phyloP scores from a whole-genome alignment of 2,113 vertebrate genomes.

The Numida meleagris region DNA sequence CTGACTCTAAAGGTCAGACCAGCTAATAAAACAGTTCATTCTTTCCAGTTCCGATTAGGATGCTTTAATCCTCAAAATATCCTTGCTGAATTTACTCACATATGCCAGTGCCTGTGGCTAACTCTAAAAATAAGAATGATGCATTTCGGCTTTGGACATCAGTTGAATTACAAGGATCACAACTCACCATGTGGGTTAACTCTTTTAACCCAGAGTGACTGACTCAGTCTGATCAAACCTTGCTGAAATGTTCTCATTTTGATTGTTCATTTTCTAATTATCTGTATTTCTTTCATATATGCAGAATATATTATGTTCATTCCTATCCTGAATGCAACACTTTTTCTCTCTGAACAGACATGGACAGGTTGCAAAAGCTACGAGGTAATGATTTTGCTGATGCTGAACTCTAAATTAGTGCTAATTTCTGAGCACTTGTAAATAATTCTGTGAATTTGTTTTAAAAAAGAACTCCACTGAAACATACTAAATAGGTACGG shows the following conservation, averaged over 20 bases:
- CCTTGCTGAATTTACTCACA: background rate
- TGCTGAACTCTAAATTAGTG: background rate
- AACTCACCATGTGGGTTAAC: background rate
- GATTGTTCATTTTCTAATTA: background rate
- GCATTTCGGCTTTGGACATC: background rate
- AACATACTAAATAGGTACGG: background rate
- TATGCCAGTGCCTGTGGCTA: background rate
- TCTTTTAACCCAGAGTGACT: background rate
- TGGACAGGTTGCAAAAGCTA: background rate
- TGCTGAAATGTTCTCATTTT: background rate
- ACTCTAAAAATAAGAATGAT: conserved; percentile 11
- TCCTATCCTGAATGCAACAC: background rate
- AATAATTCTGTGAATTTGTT: background rate
- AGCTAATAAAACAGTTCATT: conserved; percentile 30
- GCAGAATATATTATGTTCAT: background rate
- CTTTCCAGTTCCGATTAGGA: background rate
- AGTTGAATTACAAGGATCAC: background rate
- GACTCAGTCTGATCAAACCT: background rate
- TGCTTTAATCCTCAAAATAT: conserved; percentile 2
- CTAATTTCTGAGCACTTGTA: background rate
- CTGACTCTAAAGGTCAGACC: conserved; percentile 8
- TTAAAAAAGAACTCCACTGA: background rate
- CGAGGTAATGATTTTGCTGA: background rate
- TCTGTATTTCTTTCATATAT: background rate
- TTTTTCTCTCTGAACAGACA: background rate